Evolutionary conservation across 1,140 invertebrate genomes (phyloP), one percentile per base, ranked within the genome.

Genomic region (Micrasema minimum): DNA sequence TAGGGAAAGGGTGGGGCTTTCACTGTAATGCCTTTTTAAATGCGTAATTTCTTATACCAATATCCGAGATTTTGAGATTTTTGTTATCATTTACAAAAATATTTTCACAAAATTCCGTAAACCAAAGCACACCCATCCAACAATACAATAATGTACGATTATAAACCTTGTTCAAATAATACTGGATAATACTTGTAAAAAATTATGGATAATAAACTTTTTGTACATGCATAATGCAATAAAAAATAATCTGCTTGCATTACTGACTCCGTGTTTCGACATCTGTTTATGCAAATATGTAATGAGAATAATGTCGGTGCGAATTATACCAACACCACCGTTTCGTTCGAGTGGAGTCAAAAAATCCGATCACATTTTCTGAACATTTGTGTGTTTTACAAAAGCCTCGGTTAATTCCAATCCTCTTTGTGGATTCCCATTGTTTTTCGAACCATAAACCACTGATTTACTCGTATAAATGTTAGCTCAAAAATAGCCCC

Each of bases 261-360:
- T n/a, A 26, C 35, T 23, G 23, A 48, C 22, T 48, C 31, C 20
- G 10, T 14, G 48, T 22, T 51, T 51, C 18, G 11, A 66, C 64
- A 66, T 66, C 64, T 66, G 48, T 66, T 66, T 66, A 23, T 66
- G 53, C 48, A 66, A 43, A 46, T 4, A 31, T 62, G 43, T 65
- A 65, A 65, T 48, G 48, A 23, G 48, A 66, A 66, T 31, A 2
- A 31, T 38, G 35, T 9, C 12, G 53, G 18, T 35, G 22, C 18
- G 20, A 51, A 51, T 51, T 6, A 51, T 51, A 51, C 22, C 2
- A 3, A 51, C 20, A 3, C 23, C 31, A 65, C 11, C 23, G 20
- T 66, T 66, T 66, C 31, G 31, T 37, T n/a, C 57, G 35, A 43
- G 18, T 41, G 20, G n/a, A 61, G 10, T 41, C 57, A 45, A 43